Percentiles rank a stretch among this genome's conserved stretches.
Evolutionary conservation across 2,113 vertebrate genomes (phyloP).

Genomic region (Salminus brasiliensis): DNA sequence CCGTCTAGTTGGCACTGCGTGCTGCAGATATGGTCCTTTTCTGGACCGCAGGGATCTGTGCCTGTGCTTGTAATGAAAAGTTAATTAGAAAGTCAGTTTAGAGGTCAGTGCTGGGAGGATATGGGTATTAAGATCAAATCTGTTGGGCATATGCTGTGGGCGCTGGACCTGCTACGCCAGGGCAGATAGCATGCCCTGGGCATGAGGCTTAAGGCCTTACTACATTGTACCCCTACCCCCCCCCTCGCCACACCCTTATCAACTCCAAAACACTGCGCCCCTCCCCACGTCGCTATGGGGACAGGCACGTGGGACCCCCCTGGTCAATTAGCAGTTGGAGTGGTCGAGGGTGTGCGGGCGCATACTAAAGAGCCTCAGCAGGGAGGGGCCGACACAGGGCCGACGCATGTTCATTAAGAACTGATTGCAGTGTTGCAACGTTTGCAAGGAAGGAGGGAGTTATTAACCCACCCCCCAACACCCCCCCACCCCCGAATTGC

Average conservation of each 20-base stretch:
- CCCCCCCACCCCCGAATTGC: constrained; percentile 40
- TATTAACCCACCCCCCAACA: not conserved
- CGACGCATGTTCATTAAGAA: constrained; percentile 72
- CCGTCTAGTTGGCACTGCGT: constrained; percentile 9
- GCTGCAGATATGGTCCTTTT: constrained; percentile 12
- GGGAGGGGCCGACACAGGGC: constrained; percentile 58
- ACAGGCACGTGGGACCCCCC: constrained; percentile 47
- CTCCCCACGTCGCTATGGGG: constrained; percentile 30
- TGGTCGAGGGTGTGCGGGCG: constrained; percentile 44
- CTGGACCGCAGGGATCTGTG: constrained; percentile 2
- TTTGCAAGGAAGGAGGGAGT: constrained; percentile 39
- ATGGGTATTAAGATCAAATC: constrained; percentile 42
- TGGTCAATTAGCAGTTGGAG: constrained; percentile 44
- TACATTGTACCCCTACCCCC: not conserved
- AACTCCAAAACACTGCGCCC: constrained; percentile 19
- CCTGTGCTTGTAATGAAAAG: constrained; percentile 14
- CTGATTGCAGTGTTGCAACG: constrained; percentile 63
- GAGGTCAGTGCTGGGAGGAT: constrained; percentile 6
- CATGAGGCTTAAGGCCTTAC: not conserved
- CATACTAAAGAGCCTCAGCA: constrained; percentile 43
- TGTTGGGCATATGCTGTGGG: constrained; percentile 26
- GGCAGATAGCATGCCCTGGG: not conserved
- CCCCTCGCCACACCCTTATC: not conserved
- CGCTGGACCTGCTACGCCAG: constrained; percentile 18
- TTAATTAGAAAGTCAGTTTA: constrained; percentile 56